phyloP scores from a whole-genome alignment of 2,113 vertebrate genomes.

The Haemorhous mexicanus region DNA sequence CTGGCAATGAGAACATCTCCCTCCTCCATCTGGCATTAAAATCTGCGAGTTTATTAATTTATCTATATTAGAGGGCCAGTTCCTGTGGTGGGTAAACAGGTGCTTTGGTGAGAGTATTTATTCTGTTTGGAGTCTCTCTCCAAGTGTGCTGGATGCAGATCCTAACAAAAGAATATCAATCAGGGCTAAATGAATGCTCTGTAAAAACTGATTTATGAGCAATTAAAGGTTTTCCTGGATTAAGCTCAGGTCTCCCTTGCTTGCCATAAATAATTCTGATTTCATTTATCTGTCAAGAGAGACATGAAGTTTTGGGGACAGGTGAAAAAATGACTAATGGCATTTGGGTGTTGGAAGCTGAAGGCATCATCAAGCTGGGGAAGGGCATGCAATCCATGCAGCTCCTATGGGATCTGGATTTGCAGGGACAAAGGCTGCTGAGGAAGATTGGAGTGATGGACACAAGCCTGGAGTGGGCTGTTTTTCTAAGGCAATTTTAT shows the following conservation, averaged over 20 bases:
- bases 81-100: not conserved
- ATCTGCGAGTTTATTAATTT: not conserved
- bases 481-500: not conserved
- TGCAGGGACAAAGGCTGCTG: not conserved
- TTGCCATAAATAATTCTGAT: slow-evolving; percentile 2
- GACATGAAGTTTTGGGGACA: not conserved
- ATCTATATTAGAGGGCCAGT: not conserved
- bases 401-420: not conserved
- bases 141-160: not conserved
- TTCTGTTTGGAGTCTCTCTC: not conserved
- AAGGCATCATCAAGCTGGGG: not conserved
- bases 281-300: not conserved
- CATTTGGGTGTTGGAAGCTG: not conserved
- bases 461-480: not conserved
- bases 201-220: slow-evolving; percentile 25
- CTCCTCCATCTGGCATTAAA: slow-evolving; percentile 1
- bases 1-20: not conserved
- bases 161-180: slow-evolving; percentile 34
- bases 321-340: not conserved
- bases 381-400: not conserved
- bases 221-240: slow-evolving; percentile 17
- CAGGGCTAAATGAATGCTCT: not conserved
- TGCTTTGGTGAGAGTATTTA: not conserved
- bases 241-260: not conserved
- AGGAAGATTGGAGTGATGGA: not conserved